A percentile compares a stretch with the other conserved stretches of the same genome.
phyloP scores from a whole-genome alignment of 2,797 vertebrate species.

The Centroberyx gerrardi region DNA sequence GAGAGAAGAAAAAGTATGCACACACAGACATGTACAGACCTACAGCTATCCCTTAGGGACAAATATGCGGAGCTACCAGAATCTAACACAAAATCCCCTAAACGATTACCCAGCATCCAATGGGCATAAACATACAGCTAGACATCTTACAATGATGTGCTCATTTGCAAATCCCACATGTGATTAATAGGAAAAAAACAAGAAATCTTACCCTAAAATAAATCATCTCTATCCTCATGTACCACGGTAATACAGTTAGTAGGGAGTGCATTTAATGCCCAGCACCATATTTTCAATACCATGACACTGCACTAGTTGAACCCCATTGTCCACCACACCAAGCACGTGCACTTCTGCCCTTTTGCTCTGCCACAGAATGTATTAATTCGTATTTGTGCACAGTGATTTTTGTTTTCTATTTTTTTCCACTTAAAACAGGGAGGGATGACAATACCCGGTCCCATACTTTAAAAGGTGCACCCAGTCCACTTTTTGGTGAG shows the following conservation, averaged over 20 bases:
- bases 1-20: slow-evolving; percentile 25
- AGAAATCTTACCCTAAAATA: slow-evolving; percentile 18
- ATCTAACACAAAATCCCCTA: slow-evolving; percentile 27
- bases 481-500: no score
- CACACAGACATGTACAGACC: background rate
- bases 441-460: slow-evolving; percentile 3
- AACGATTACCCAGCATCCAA: slow-evolving; percentile 31
- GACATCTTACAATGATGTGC: slow-evolving; percentile 46
- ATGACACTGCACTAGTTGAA: background rate
- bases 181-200: slow-evolving; percentile 20
- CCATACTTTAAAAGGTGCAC: slow-evolving; percentile 7
- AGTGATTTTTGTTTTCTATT: background rate
- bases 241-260: background rate
- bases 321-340: background rate
- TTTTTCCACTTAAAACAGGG: background rate
- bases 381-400: slow-evolving; percentile 1
- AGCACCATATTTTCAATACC: background rate
- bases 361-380: slow-evolving; percentile 1
- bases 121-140: slow-evolving; percentile 39
- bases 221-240: slow-evolving; percentile 13
- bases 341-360: background rate
- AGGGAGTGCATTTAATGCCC: background rate
- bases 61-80: slow-evolving; percentile 37
- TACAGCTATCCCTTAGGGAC: slow-evolving; percentile 31
- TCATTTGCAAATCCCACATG: slow-evolving; percentile 55